A percentile compares a stretch with the other conserved stretches of the same genome.
Evolutionary conservation across 2,888 invertebrate genomes (phyloP).

Genomic region (Stenotaenia linearis): DNA sequence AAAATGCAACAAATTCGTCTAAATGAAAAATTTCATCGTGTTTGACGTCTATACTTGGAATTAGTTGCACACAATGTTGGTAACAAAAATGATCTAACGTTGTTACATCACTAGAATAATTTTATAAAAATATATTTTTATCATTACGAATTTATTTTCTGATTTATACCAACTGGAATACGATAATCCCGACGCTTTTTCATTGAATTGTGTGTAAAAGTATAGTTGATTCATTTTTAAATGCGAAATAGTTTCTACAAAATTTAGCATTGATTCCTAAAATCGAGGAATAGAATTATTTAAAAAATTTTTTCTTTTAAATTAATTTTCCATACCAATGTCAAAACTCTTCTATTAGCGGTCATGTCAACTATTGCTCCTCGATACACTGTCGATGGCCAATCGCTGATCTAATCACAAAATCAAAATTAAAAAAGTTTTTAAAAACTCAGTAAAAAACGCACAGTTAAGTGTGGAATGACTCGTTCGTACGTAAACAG

Average conservation of each 20-base stretch:
- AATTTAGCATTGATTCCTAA: neutral
- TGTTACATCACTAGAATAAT: neutral
- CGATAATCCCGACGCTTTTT: neutral
- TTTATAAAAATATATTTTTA: neutral
- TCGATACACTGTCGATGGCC: neutral
- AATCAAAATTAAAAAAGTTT: neutral
- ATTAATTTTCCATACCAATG: neutral
- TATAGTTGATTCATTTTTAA: conserved; percentile 24
- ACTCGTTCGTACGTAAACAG: neutral
- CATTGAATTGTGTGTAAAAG: neutral
- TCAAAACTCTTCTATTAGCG: neutral
- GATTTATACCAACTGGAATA: neutral
- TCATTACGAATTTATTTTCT: neutral
- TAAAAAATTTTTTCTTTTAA: neutral
- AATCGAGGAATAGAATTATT: neutral
- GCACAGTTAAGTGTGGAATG: neutral
- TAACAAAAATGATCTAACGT: neutral
- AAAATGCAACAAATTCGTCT: neutral
- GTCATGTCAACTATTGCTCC: conserved; percentile 4
- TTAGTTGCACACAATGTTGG: neutral
- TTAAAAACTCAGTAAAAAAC: neutral
- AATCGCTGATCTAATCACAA: conserved; percentile 18
- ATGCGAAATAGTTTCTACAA: neutral
- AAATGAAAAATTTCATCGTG: neutral
- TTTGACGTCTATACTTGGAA: neutral